Base-by-base conservation (phyloP, 2,888 invertebrate genomes). In the Apantesis nais region DNA sequence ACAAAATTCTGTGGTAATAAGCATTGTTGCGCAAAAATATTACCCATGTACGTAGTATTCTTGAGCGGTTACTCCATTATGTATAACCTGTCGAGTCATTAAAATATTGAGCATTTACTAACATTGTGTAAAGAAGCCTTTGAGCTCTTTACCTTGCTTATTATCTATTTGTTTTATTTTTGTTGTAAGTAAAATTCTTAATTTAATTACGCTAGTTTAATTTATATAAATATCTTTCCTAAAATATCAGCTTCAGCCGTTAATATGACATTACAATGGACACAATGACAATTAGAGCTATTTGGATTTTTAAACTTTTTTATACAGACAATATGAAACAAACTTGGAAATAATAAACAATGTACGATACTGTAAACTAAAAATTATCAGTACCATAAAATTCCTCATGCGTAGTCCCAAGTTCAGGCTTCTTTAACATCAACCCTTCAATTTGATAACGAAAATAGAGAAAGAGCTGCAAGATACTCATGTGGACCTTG, bases 321-420 rank as follows among this genome's bases (percentile, higher is more conserved):
- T 34, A n/a, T 5, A 41, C 19, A 19, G 44, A 16, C 19, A 19
- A 44, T 19, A 44, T 19, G 2, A 44, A 44, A 44, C 3, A 34
- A 34, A 34, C 16, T 19, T 1, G 2, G 19, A 19, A 19, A 19
- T 19, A 44, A 5, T 7, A 44, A 44, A 22, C 16, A 16, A 16
- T 19, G 19, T 19, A 44, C 44, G 5, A 16, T 5, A 34, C 34
- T 34, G 5, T 34, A 34, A 34, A 34, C 34, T 34, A 34, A 22
- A 67, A 70, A 74, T 82, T 70, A 29, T 29, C 61, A 88, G 29
- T 66, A 92, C 93, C 93, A 73, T 89, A 89, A 76, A 85, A 85
- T 73, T 93, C 93, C 74, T 93, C 93, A 74, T 92, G 92, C 48
- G 89, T 87, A 62, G 92, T 93, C 52, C 93, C 93, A 52, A 91